These are phyloP conservation scores for Charaxes varanes DNA, from an alignment of 1,140 invertebrate species.

Conservation along the genomic window DNA sequence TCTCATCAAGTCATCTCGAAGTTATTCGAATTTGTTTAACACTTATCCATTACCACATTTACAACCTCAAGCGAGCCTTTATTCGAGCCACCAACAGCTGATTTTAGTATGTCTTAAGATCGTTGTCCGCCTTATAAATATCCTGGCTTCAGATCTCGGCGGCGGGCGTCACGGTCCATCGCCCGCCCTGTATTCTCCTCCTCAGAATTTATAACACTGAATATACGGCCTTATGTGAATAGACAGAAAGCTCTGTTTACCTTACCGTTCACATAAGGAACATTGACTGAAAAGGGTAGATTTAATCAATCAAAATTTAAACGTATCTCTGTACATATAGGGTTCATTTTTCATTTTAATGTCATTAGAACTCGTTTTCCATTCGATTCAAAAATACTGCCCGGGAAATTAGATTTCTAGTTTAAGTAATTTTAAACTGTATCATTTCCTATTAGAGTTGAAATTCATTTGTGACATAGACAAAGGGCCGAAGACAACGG, in stretches of 20 bases:
- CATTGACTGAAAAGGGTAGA: not conserved
- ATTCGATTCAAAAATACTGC: slow-evolving; percentile 8
- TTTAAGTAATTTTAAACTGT: slow-evolving; percentile 1
- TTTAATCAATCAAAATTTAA: not conserved
- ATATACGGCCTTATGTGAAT: slow-evolving; percentile 1
- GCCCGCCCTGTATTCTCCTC: slow-evolving; percentile 36
- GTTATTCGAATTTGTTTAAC: too few species aligned
- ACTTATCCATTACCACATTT: too few species aligned
- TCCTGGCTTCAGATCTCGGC: slow-evolving; percentile 40
- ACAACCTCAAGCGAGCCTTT: too few species aligned
- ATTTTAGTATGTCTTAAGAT: slow-evolving; percentile 6
- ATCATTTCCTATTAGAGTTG: slow-evolving; percentile 6
- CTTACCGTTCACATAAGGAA: not conserved
- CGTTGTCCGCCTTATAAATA: slow-evolving; percentile 43
- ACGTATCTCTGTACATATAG: not conserved
- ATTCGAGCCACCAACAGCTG: slow-evolving; percentile 11
- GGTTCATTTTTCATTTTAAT: not conserved
- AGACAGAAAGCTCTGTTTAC: not conserved
- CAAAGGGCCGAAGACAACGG: slow-evolving; percentile 47
- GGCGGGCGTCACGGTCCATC: slow-evolving; percentile 54
- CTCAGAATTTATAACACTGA: slow-evolving; percentile 19
- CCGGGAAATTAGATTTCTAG: slow-evolving; percentile 5
- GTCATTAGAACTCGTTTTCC: not conserved
- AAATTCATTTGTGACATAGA: slow-evolving; percentile 11
- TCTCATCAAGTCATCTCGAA: too few species aligned